Conservation (phyloP, 2,797 vertebrate species). For the Anolis apletophallus region DNA sequence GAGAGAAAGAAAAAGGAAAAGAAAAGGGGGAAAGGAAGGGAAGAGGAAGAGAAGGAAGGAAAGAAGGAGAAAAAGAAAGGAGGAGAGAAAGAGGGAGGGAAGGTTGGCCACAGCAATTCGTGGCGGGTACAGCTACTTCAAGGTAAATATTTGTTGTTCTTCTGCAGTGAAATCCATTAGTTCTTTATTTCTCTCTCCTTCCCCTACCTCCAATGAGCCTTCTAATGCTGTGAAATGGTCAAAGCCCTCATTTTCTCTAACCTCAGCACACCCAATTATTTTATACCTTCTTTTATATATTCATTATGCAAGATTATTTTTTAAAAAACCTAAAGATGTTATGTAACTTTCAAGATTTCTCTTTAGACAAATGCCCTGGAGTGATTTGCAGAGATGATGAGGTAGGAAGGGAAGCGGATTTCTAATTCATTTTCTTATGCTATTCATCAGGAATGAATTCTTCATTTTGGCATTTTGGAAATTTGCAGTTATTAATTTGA, state of each 20-base stretch:
- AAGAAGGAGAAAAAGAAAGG: no score
- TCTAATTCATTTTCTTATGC: background rate
- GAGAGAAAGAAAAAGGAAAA: no score
- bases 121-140: background rate
- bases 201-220: no score
- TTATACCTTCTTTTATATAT: background rate
- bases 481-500: background rate
- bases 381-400: background rate
- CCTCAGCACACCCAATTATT: background rate
- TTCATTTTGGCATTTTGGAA: constrained; percentile 3
- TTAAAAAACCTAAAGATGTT: background rate
- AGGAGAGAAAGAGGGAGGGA: no score
- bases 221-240: background rate
- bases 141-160: background rate
- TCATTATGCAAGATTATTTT: background rate
- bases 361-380: background rate
- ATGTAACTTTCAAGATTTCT: background rate
- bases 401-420: background rate
- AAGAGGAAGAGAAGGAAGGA: no score
- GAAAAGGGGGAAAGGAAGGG: no score
- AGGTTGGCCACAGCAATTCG: no score
- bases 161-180: background rate
- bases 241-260: background rate
- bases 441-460: background rate
- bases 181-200: no score